Conservation (phyloP, 2,113 vertebrate genomes). For the Paramormyrops kingsleyae region DNA sequence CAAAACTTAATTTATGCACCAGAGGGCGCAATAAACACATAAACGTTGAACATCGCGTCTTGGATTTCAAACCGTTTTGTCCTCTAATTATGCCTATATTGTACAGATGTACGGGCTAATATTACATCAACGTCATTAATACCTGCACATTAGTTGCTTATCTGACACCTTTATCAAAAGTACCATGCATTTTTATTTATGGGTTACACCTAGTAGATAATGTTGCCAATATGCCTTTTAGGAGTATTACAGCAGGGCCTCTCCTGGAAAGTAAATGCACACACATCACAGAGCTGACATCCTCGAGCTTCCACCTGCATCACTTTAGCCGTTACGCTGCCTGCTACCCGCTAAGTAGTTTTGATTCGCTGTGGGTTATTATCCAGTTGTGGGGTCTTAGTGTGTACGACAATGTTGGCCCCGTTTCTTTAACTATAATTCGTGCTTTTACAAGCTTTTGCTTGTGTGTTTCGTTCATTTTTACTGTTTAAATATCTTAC, state of each 20-base stretch:
- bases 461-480: not conserved
- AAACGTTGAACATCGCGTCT: not conserved
- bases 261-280: not conserved
- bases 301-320: not conserved
- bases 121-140: not conserved
- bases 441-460: not conserved
- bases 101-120: not conserved
- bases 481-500: not conserved
- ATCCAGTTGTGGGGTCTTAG: not conserved
- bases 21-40: not conserved
- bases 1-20: not conserved
- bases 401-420: not conserved
- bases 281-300: not conserved
- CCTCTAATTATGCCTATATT: not conserved
- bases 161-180: not conserved
- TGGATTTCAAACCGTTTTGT: not conserved
- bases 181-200: not conserved
- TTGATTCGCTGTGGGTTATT: not conserved
- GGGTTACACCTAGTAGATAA: not conserved
- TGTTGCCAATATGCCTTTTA: not conserved
- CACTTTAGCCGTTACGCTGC: not conserved
- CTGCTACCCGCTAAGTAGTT: not conserved
- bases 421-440: not conserved
- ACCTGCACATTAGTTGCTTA: not conserved
- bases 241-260: not conserved